Conservation (phyloP, 2,888 invertebrate species). For the Spodoptera exigua region DNA sequence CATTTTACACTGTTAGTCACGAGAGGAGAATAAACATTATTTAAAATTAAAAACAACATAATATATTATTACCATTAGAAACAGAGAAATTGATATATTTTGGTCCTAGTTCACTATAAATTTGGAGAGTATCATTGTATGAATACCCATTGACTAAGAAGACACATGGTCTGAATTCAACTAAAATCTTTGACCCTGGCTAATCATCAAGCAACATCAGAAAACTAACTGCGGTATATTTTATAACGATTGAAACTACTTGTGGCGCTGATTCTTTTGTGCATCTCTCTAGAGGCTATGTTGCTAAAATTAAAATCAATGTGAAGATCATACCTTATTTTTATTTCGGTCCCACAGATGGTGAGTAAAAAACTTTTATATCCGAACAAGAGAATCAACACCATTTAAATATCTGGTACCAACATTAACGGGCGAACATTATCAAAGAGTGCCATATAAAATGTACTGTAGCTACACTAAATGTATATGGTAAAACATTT, state of each 20-base stretch:
- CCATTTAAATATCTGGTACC: conserved; percentile 17
- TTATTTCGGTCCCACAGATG: too few relatives aligned
- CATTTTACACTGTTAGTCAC: conserved; percentile 80
- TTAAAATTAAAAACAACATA: conserved; percentile 85
- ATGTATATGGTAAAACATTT: conserved; percentile 52
- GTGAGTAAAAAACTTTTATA: too few relatives aligned
- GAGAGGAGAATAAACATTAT: conserved; percentile 77
- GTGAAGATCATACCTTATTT: too few relatives aligned
- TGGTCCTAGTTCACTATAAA: conserved; percentile 81
- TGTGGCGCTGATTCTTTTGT: too few relatives aligned
- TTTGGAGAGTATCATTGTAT: conserved; percentile 62
- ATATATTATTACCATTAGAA: conserved; percentile 76
- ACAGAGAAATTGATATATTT: conserved; percentile 79
- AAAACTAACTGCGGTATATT: conserved; percentile 42
- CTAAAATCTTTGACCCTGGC: conserved; percentile 22
- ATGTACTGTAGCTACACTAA: conserved; percentile 34
- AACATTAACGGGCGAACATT: conserved; percentile 36
- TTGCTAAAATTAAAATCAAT: too few relatives aligned
- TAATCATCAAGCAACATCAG: conserved; percentile 20
- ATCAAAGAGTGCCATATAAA: conserved; percentile 21
- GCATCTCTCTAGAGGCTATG: too few relatives aligned
- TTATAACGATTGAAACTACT: conserved; percentile 38
- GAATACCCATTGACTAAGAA: conserved; percentile 56
- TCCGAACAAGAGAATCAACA: conserved; percentile 9
- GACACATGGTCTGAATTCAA: conserved; percentile 42